Base-by-base conservation (phyloP, 1,140 invertebrate genomes). In the Caenorhabditis brenneri region DNA sequence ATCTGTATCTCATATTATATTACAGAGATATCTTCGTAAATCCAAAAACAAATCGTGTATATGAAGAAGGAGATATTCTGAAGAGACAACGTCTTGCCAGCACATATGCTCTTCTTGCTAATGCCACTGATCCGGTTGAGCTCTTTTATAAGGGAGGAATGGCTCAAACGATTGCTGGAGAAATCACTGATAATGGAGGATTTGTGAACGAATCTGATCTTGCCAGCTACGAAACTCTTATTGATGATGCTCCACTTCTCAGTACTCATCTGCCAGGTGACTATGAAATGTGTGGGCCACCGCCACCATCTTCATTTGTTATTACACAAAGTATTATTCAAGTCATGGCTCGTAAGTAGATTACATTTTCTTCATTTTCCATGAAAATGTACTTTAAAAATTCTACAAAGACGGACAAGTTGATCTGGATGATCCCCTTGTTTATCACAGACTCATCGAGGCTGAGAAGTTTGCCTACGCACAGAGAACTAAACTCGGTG, bases 391-490 rank as follows among this genome's bases (percentile, higher is more conserved):
- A 36, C 31, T 80, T 82, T 83, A 46, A 87, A 82, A 86, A 48
- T 84, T 87, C 79, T 87, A 87, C 82, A 79, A 85, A 22, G 82
- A 74, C 51, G 46, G 69, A 19, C 46, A 69, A 42, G 80, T 84
- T 9, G 65, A 81, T 80, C 53, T 87, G 65, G 80, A 90, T 81
- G 88, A 91, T 65, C 84, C 90, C 4, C 81, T 94, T 0, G 90
- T 93, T 0, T 96, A 95, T 91, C 96, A 97, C 89, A 93, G 95
- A 83, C 94, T 98, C 22, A 93, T 94, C 16, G 97, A 99, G 91
- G 93, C 95, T 0, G 94, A 96, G 86, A 99, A 99, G 91, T 96
- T 95, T 91, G 95, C 95, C 0, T 98, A 95, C 89, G 96, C 96
- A 0, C 93, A 94, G 82, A 93, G 96, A 85, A 94, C 94, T 6